Evolutionary conservation across 2,888 invertebrate species (phyloP), one percentile per base, ranked within the genome.

Genomic region (Phasia obesa): DNA sequence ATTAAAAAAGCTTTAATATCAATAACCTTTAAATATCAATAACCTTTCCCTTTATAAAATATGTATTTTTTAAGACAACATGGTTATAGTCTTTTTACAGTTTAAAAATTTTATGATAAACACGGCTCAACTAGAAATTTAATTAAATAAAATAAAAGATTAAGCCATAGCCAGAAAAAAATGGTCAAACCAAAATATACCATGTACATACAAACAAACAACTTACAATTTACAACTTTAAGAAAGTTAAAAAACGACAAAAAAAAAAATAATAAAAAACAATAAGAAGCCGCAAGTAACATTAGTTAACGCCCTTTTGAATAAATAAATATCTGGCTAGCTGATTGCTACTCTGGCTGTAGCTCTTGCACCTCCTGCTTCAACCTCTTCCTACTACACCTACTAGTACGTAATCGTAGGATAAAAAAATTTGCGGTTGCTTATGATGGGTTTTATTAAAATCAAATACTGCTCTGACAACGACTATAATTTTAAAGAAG

Each of bases 291-390:
- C 82, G 77, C 82, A 77, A 82, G 82, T 74, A 77, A 78, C 77
- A 82, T 74, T 74, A 77, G 81, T 77, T 82, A 62, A 82, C 81
- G 81, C 81, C 77, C 73, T 77, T 73, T 77, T 77, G 53, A 38
- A 35, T 78, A 35, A 57, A 53, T 67, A 73, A 62, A 60, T 25
- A 64, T 35, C n/a, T 47, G 13, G n/a, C n/a, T n/a, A n/a, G n/a
- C n/a, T n/a, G n/a, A n/a, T n/a, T n/a, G n/a, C n/a, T n/a, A n/a
- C n/a, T 21, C 51, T 51, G 51, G 38, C 38, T 11, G 11, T 31
- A 62, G 67, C 31, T 17, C 35, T 51, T 38, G 9, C 55, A 27
- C 64, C 51, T 53, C 59, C 53, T 67, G 11, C 65, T 47, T 11
- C 57, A 38, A 23, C 21, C 53, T 65, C 38, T 49, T 15, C 42